Percentiles rank a stretch among this genome's conserved stretches.
phyloP scores from a whole-genome alignment of 2,888 invertebrate species.

The Philereme vetulata region DNA sequence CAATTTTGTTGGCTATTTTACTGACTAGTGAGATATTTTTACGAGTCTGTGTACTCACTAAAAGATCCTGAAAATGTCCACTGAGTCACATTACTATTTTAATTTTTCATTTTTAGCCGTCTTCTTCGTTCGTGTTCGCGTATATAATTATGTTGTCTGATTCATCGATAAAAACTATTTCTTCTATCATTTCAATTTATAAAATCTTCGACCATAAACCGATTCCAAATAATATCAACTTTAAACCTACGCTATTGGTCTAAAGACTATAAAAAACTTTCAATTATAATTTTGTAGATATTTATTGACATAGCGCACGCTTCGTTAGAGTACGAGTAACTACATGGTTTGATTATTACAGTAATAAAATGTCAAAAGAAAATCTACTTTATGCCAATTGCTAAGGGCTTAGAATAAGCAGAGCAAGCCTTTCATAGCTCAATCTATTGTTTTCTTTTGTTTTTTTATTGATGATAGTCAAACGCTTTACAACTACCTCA shows the following conservation, averaged over 20 bases:
- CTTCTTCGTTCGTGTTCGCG: no score
- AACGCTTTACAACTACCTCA: no score
- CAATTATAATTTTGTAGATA: slow-evolving; percentile 42
- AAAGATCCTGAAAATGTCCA: no score
- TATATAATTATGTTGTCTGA: no score
- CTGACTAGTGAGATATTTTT: no score
- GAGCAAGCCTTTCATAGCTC: not conserved
- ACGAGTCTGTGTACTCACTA: no score
- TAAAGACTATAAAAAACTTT: slow-evolving; percentile 36
- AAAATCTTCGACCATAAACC: slow-evolving; percentile 1
- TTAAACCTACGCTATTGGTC: slow-evolving; percentile 6
- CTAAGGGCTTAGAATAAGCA: not conserved
- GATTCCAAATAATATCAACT: not conserved
- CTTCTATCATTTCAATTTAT: not conserved
- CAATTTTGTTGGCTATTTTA: no score
- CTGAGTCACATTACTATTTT: no score
- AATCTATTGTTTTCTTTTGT: no score
- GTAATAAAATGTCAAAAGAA: slow-evolving; percentile 19
- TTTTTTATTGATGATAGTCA: no score
- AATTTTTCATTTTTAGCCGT: no score
- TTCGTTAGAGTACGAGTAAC: slow-evolving; percentile 25
- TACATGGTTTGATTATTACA: slow-evolving; percentile 31
- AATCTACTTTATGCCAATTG: not conserved
- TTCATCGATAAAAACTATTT: no score
- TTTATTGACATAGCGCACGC: slow-evolving; percentile 45